phyloP scores from a whole-genome alignment of 1,140 invertebrate species.

The Thrips palmi region DNA sequence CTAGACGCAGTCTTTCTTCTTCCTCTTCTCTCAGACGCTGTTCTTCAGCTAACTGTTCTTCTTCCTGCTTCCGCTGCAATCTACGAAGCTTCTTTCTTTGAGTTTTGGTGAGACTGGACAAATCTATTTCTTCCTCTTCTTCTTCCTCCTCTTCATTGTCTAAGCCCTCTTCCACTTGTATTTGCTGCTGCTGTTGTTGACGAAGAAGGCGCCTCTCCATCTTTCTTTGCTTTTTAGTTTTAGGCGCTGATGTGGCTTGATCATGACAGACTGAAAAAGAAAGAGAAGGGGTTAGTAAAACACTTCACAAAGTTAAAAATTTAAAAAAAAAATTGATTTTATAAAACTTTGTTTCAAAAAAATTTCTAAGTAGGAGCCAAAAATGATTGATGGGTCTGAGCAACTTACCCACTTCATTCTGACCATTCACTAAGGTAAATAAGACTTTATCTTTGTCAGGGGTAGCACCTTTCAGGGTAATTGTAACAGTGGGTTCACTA shows the following conservation, averaged over 20 bases:
- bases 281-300: conserved; percentile 1
- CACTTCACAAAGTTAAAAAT: conserved; percentile 4
- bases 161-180: conserved; percentile 18
- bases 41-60: no score
- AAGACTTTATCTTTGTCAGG: conserved; percentile 53
- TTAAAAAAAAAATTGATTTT: neutral
- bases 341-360: conserved; percentile 4
- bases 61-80: no score
- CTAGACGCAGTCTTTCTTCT: no score
- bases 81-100: no score
- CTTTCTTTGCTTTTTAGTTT: conserved; percentile 11
- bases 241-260: conserved; percentile 23
- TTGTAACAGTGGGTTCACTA: conserved; percentile 50
- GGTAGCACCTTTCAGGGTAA: conserved; percentile 51
- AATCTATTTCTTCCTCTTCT: no score
- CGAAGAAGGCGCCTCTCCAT: conserved; percentile 6
- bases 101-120: no score
- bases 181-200: neutral
- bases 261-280: conserved; percentile 25
- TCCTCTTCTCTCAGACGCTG: no score
- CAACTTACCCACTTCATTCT: conserved; percentile 12
- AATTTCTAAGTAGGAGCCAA: no score
- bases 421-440: conserved; percentile 49
- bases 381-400: neutral
- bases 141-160: conserved; percentile 23